Evolutionary conservation across 2,888 invertebrate species (phyloP).

Genomic region (Drosophila sordidapex): DNA sequence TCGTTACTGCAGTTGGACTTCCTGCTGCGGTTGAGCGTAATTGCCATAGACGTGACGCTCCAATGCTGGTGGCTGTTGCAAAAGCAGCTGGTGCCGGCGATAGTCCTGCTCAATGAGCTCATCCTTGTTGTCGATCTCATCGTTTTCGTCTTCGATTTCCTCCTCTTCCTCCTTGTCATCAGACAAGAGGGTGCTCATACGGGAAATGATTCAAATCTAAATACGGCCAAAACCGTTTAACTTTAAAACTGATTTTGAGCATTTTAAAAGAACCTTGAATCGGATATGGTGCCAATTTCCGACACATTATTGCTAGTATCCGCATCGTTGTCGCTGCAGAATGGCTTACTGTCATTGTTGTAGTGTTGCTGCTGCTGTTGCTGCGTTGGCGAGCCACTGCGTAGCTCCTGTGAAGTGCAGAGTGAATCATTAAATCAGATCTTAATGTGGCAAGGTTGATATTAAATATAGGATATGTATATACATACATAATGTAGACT

Average conservation of each 20-base stretch:
- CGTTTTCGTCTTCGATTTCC: constrained; percentile 58
- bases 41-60: constrained; percentile 55
- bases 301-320: constrained; percentile 85
- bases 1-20: constrained; percentile 54
- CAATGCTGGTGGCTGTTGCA: constrained; percentile 33
- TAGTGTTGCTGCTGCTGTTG: constrained; percentile 55
- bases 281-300: constrained; percentile 85
- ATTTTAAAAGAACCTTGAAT: constrained; percentile 27
- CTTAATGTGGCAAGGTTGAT: neutral
- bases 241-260: no score
- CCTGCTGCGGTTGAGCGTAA: constrained; percentile 52
- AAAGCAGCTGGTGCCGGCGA: constrained; percentile 60
- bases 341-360: constrained; percentile 53
- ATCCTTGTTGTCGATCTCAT: constrained; percentile 45
- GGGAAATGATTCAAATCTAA: no score
- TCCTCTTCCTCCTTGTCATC: constrained; percentile 43
- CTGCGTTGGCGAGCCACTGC: constrained; percentile 37
- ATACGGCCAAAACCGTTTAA: no score
- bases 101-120: constrained; percentile 53
- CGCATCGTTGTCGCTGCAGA: constrained; percentile 82
- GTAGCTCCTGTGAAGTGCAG: no score
- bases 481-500: neutral
- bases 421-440: neutral
- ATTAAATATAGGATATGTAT: neutral
- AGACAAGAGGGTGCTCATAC: no score